These are phyloP conservation scores for Lagenorhynchus albirostris DNA, from an alignment of 2,113 vertebrate genomes.

Conservation along the genomic window DNA sequence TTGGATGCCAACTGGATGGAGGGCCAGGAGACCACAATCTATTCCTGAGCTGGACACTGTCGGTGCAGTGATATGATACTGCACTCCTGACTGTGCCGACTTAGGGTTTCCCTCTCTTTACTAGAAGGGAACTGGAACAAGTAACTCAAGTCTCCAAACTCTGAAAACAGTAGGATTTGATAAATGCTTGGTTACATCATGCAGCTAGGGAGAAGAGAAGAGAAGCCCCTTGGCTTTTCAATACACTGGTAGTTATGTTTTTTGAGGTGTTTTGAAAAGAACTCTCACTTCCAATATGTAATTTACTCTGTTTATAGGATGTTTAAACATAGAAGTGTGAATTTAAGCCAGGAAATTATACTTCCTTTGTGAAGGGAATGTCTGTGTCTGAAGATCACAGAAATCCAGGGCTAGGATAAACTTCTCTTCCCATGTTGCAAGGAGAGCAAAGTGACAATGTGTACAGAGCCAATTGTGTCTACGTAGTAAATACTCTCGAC, in stretches of 20 bases:
- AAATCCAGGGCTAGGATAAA: neutral
- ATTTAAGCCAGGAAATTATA: neutral
- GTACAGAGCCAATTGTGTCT: neutral
- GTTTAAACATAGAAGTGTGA: neutral
- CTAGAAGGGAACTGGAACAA: neutral
- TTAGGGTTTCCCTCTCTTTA: neutral
- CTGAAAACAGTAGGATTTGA: neutral
- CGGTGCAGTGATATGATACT: neutral
- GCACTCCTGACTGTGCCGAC: fast-evolving
- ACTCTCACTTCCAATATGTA: neutral
- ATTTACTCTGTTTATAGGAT: neutral
- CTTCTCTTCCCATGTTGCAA: neutral
- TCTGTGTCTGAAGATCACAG: neutral
- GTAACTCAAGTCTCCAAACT: neutral
- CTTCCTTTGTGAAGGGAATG: neutral
- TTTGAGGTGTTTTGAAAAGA: neutral
- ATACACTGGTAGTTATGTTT: neutral
- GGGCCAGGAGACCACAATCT: no score
- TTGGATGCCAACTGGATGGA: neutral
- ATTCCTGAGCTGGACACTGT: no score
- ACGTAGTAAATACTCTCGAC: neutral
- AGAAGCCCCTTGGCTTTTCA: neutral
- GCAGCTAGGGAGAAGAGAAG: neutral
- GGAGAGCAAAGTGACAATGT: neutral
- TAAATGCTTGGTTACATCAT: neutral